Percentiles rank a stretch among this genome's conserved stretches.
Evolutionary conservation across 2,888 invertebrate species (phyloP).

Genomic region (Catocala nupta): DNA sequence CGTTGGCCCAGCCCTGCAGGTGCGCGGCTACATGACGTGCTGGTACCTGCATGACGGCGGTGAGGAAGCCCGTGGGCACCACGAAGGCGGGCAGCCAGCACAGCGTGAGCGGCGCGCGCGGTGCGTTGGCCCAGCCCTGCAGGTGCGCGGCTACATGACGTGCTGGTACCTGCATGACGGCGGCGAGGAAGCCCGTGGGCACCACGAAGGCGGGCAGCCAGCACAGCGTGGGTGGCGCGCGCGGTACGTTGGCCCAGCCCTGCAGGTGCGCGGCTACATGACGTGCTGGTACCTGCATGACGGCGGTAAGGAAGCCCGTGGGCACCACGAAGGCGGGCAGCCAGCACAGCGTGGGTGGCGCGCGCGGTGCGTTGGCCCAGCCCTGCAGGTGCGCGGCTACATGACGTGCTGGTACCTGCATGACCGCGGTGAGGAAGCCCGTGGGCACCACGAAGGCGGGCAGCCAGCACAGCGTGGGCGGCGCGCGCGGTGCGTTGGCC

Average conservation of each 20-base stretch:
- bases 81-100: slow-evolving; percentile 97
- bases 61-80: slow-evolving; percentile 96
- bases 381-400: slow-evolving; percentile 88
- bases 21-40: slow-evolving; percentile 78
- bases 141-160: slow-evolving; percentile 87
- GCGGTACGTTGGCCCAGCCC: slow-evolving; percentile 92
- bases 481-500: slow-evolving; percentile 90
- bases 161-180: slow-evolving; percentile 91
- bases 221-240: slow-evolving; percentile 91
- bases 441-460: slow-evolving; percentile 96
- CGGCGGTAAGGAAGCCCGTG: slow-evolving; percentile 95
- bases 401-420: slow-evolving; percentile 87
- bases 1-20: slow-evolving; percentile 92
- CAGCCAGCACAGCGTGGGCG: slow-evolving; percentile 95
- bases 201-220: slow-evolving; percentile 96
- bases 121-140: slow-evolving; percentile 91
- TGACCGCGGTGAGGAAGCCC: slow-evolving; percentile 95
- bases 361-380: slow-evolving; percentile 92
- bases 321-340: slow-evolving; percentile 95
- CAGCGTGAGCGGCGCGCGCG: slow-evolving; percentile 90
- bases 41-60: slow-evolving; percentile 93
- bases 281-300: slow-evolving; percentile 89
- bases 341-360: slow-evolving; percentile 94
- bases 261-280: slow-evolving; percentile 87
- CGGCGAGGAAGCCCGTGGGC: slow-evolving; percentile 96